Conservation (phyloP, 2,797 vertebrate genomes). For the Ficedula albicollis region DNA sequence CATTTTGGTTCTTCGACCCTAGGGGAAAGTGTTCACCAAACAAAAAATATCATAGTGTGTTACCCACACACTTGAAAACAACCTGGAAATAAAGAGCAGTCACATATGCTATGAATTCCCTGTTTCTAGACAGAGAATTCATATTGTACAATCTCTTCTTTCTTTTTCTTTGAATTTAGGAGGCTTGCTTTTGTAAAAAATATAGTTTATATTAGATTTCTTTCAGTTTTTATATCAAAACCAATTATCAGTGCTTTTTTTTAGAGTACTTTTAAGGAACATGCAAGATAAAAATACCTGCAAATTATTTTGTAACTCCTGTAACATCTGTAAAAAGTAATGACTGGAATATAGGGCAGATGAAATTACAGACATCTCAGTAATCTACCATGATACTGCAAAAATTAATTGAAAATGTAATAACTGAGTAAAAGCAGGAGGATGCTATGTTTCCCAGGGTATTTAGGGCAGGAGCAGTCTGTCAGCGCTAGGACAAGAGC, state of each 20-base stretch:
- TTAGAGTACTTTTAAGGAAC: background rate
- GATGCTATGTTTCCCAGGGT: accelerated
- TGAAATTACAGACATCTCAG: background rate
- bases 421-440: background rate
- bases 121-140: no score
- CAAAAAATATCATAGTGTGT: background rate
- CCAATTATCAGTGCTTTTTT: background rate
- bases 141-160: background rate
- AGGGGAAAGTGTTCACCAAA: accelerated
- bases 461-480: background rate
- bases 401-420: background rate
- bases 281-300: background rate
- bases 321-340: background rate
- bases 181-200: background rate
- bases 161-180: background rate
- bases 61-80: accelerated
- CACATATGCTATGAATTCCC: accelerated
- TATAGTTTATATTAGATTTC: background rate
- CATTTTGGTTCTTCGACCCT: background rate
- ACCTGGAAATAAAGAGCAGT: background rate
- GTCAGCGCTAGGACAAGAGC: accelerated
- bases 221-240: background rate
- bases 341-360: background rate
- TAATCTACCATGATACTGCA: background rate
- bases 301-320: background rate